phyloP scores from a whole-genome alignment of 2,888 invertebrate genomes.

The Drosophila emarginata region DNA sequence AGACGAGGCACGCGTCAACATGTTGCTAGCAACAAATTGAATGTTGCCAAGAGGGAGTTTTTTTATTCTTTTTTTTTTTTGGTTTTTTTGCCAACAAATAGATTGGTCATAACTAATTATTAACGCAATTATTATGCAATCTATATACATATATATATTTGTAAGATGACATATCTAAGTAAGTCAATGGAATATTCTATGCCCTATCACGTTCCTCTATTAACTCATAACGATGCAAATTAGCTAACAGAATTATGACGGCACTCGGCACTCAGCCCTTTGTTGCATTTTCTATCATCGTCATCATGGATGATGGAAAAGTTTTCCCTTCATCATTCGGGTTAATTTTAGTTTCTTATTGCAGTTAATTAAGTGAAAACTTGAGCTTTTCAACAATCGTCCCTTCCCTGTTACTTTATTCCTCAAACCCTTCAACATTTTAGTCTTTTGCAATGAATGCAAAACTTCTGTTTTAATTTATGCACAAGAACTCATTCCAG shows the following conservation, averaged over 20 bases:
- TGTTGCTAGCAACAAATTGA: slow-evolving; percentile 2
- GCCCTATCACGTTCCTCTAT: slow-evolving; percentile 40
- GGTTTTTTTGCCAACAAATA: slow-evolving; percentile 11
- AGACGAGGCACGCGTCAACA: not conserved
- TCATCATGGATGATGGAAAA: slow-evolving; percentile 5
- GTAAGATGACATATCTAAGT: not conserved
- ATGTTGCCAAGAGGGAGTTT: not conserved
- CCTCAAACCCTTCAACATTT: not conserved
- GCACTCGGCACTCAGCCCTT: slow-evolving; percentile 23
- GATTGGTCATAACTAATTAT: slow-evolving; percentile 61
- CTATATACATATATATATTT: not conserved
- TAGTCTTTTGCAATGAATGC: not conserved
- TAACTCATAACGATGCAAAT: slow-evolving; percentile 61
- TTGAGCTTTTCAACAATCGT: slow-evolving; percentile 44
- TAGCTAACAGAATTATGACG: slow-evolving; percentile 60
- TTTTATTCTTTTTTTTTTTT: no score
- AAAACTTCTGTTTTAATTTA: slow-evolving; percentile 52
- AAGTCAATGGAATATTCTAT: not conserved
- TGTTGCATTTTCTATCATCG: slow-evolving; percentile 43
- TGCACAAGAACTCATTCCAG: slow-evolving; percentile 27
- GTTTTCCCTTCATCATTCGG: slow-evolving; percentile 27
- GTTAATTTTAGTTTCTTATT: slow-evolving; percentile 73
- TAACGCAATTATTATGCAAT: slow-evolving; percentile 57
- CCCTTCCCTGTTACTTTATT: no score
- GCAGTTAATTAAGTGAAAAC: slow-evolving; percentile 75